Percentiles rank a stretch among this genome's conserved stretches.
These are phyloP conservation scores for Myiopsitta monachus DNA, from an alignment of 2,113 vertebrate species.

Conservation along the genomic window DNA sequence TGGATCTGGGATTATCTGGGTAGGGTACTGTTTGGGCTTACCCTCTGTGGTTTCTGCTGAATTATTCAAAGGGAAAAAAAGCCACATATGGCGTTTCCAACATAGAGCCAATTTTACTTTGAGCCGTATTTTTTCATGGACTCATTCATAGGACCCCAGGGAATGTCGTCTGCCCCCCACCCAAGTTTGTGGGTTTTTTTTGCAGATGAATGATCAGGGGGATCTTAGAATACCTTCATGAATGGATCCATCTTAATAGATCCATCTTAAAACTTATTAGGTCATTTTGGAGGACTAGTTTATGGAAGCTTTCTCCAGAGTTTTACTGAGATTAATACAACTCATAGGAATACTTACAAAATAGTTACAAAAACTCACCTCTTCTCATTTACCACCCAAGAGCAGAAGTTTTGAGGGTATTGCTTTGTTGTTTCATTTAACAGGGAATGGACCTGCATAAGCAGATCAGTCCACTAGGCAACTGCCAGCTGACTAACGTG, in stretches of 20 bases:
- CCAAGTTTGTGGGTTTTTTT: not conserved
- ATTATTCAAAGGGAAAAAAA: not conserved
- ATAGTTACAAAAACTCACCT: not conserved
- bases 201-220: not conserved
- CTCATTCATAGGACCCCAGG: not conserved
- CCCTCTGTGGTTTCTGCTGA: not conserved
- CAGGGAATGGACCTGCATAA: not conserved
- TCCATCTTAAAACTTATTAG: not conserved
- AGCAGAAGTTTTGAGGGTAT: not conserved
- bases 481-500: not conserved
- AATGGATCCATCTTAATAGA: not conserved
- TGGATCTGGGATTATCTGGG: not conserved
- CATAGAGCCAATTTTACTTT: rapidly evolving
- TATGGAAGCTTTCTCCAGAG: not conserved
- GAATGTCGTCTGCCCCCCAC: rapidly evolving
- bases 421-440: not conserved
- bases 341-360: not conserved
- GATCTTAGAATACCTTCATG: not conserved
- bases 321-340: not conserved
- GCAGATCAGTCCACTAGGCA: not conserved
- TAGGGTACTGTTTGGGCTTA: not conserved
- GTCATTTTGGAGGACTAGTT: not conserved
- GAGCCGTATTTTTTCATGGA: not conserved
- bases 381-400: not conserved
- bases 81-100: not conserved